Base-by-base conservation (phyloP, 1,140 invertebrate species). In the Arion vulgaris region DNA sequence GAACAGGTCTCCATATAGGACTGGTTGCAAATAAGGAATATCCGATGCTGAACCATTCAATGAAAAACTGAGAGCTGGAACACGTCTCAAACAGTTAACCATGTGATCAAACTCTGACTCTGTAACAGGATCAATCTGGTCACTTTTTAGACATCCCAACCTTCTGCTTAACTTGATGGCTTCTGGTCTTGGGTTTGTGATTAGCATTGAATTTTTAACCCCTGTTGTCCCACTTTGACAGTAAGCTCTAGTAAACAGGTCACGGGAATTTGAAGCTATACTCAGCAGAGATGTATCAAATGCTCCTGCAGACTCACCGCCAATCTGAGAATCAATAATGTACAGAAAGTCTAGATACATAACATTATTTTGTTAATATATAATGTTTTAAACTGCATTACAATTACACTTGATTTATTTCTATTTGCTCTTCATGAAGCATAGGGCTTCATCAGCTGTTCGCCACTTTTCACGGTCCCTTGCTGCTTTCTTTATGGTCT, bases 241-340 rank as follows among this genome's bases (percentile, higher is more conserved):
- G 26, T 57, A 62, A n/a, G 76, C 51, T n/a, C 76, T 62, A 41
- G 76, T 36, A 39, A 78, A 78, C 53, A 78, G 32, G 32, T 68
- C 57, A 5, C 76, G 38, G 15, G 76, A 36, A 1, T 26, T 1
- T 19, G 76, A 26, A 1, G 13, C 34, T 4, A 78, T 15, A 32
- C 28, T 39, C 0, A 78, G 76, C 9, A 78, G n/a, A 51, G 76
- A 78, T 15, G 45, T 49, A 41, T 78, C 76, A 68, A 78, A 51
- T 34, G 28, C 76, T 39, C 76, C 76, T 39, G 76, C 76, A 39
- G 76, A 78, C 34, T 78, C 76, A 41, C 76, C 76, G 28, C 76
- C 62, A 2, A 78, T 41, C 76, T 78, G 34, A 72, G 23, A n/a
- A 41, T 5, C 26, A 62, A 19, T 23, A 62, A 62, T 1, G 28